phyloP scores from a whole-genome alignment of 2,888 invertebrate genomes.

The Epirrhoe tristata region DNA sequence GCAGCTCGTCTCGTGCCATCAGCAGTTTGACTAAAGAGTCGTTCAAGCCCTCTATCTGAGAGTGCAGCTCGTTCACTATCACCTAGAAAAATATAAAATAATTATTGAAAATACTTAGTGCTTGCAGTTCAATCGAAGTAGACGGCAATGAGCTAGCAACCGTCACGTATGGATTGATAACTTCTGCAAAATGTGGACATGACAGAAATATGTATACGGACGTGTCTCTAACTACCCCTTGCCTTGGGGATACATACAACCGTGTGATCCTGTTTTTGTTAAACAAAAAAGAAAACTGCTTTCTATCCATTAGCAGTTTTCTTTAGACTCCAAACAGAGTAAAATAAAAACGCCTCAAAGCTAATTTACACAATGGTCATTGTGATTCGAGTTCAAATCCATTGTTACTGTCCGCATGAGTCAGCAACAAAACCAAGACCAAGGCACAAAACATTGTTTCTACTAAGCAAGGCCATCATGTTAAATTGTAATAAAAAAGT shows the following conservation, averaged over 20 bases:
- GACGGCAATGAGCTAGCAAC: too few relatives aligned
- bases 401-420: conserved; percentile 61
- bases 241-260: too few relatives aligned
- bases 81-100: conserved; percentile 85
- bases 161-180: too few relatives aligned
- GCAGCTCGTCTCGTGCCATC: conserved; percentile 97
- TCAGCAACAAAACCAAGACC: conserved; percentile 46
- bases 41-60: conserved; percentile 96
- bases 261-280: neutral
- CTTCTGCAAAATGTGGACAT: too few relatives aligned
- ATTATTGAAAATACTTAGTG: too few relatives aligned
- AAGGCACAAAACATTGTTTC: conserved; percentile 26
- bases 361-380: conserved; percentile 62
- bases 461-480: conserved; percentile 47
- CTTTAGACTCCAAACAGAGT: conserved; percentile 12
- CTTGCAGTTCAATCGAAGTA: too few relatives aligned
- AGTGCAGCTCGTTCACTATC: conserved; percentile 97
- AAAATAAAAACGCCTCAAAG: conserved; percentile 27
- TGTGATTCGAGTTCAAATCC: conserved; percentile 58
- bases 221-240: too few relatives aligned
- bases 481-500: conserved; percentile 42
- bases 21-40: conserved; percentile 95
- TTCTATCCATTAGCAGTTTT: neutral
- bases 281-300: neutral
- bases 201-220: too few relatives aligned